These are phyloP conservation scores for Chymomyza caudatula DNA, from an alignment of 2,888 invertebrate species.

Conservation along the genomic window DNA sequence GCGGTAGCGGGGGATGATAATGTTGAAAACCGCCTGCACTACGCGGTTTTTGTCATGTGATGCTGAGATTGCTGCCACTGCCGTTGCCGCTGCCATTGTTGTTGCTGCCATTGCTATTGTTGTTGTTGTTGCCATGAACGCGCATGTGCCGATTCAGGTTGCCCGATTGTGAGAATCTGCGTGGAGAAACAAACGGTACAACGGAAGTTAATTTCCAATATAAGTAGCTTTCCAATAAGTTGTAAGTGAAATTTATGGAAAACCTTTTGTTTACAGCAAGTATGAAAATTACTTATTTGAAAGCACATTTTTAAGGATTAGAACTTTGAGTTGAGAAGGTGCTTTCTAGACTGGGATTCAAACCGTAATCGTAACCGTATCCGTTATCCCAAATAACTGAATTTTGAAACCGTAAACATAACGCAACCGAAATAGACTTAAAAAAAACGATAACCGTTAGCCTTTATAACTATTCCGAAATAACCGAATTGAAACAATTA, in stretches of 20 bases:
- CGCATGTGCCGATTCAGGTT: conserved; percentile 99
- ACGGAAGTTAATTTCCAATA: background rate
- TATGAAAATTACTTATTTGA: background rate
- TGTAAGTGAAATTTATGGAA: no score
- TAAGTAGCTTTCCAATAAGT: background rate
- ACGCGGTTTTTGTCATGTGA: conserved; percentile 81
- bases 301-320: background rate
- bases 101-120: conserved; percentile 39
- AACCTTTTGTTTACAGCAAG: no score
- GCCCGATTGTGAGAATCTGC: conserved; percentile 96
- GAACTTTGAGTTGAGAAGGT: no score
- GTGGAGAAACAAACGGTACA: conserved; percentile 20
- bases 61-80: conserved; percentile 75
- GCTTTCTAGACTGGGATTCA: no score
- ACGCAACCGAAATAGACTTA: no score
- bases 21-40: conserved; percentile 77
- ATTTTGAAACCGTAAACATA: no score
- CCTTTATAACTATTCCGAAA: no score
- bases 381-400: no score
- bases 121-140: conserved; percentile 85
- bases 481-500: no score
- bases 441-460: no score
- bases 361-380: no score
- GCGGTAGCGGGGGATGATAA: conserved; percentile 73
- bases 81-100: conserved; percentile 15